These are phyloP conservation scores for Tachypleus tridentatus DNA, from an alignment of 1,140 invertebrate genomes.

Conservation along the genomic window DNA sequence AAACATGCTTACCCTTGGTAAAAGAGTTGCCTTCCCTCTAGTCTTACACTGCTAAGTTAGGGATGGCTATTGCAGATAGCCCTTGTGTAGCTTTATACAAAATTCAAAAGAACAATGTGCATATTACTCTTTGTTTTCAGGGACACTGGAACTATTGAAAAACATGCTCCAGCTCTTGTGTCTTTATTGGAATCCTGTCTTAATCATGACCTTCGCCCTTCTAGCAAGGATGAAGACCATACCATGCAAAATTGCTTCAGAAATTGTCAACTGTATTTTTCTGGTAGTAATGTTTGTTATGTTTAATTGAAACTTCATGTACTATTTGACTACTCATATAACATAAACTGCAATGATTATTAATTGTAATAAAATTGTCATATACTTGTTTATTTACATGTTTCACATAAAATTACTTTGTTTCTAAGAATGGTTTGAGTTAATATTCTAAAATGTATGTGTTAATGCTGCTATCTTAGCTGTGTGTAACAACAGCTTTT, in stretches of 20 bases:
- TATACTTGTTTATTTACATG: slow-evolving; percentile 2
- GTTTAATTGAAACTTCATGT: background rate
- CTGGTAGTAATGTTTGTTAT: slow-evolving; percentile 44
- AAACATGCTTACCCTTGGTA: too few species aligned
- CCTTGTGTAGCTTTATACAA: too few species aligned
- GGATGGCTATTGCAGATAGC: too few species aligned
- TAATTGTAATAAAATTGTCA: background rate
- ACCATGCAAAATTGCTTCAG: slow-evolving; percentile 87
- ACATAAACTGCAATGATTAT: too few species aligned
- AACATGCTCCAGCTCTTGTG: slow-evolving; percentile 68
- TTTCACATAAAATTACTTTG: slow-evolving; percentile 2
- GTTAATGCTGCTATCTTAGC: too few species aligned
- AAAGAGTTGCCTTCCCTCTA: too few species aligned
- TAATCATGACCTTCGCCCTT: slow-evolving; percentile 70
- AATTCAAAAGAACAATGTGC: too few species aligned
- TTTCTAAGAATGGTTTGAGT: slow-evolving; percentile 8
- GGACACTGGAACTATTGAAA: slow-evolving; percentile 73
- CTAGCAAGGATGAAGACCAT: slow-evolving; percentile 65
- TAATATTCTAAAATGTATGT: too few species aligned
- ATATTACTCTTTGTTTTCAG: slow-evolving; percentile 33
- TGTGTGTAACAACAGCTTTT: too few species aligned
- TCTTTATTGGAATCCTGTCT: slow-evolving; percentile 71
- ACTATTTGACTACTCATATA: too few species aligned
- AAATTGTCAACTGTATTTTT: slow-evolving; percentile 87
- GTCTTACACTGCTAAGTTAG: too few species aligned